Conservation (phyloP, 2,113 vertebrate genomes). For the Cathartes aura region DNA sequence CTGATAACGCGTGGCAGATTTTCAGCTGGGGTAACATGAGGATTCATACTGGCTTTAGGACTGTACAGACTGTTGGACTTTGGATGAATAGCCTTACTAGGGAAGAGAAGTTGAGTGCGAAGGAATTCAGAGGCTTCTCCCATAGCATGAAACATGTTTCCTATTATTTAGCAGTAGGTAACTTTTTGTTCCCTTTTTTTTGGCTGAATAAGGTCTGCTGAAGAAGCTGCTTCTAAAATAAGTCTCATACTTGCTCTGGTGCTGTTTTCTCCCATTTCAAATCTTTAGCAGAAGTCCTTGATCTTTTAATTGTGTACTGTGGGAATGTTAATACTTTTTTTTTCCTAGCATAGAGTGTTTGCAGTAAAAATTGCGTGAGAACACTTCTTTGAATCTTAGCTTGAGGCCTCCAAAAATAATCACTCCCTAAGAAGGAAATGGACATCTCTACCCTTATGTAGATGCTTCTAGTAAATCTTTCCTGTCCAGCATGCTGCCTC, state of each 20-base stretch:
- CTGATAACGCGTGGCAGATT: not conserved
- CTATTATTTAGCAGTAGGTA: not conserved
- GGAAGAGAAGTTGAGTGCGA: not conserved
- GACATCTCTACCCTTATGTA: not conserved
- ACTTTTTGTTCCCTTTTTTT: not conserved
- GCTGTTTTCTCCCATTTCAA: not conserved
- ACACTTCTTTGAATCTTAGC: not conserved
- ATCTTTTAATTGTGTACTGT: not conserved
- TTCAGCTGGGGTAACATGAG: not conserved
- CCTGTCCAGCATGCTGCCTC: not conserved
- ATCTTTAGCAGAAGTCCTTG: not conserved
- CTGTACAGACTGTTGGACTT: not conserved
- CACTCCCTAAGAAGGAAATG: not conserved
- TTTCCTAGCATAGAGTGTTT: rapidly evolving
- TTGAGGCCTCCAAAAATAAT: not conserved
- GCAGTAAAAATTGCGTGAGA: not conserved
- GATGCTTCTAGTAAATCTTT: not conserved
- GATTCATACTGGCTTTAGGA: not conserved
- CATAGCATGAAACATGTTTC: not conserved
- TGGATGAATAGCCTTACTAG: not conserved
- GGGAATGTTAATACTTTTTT: not conserved
- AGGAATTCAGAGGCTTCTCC: not conserved
- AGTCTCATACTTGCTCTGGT: not conserved
- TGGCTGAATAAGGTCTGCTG: not conserved
- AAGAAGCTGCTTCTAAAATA: not conserved